Conservation (phyloP, 2,888 invertebrate species). For the Macrosiphum euphorbiae region DNA sequence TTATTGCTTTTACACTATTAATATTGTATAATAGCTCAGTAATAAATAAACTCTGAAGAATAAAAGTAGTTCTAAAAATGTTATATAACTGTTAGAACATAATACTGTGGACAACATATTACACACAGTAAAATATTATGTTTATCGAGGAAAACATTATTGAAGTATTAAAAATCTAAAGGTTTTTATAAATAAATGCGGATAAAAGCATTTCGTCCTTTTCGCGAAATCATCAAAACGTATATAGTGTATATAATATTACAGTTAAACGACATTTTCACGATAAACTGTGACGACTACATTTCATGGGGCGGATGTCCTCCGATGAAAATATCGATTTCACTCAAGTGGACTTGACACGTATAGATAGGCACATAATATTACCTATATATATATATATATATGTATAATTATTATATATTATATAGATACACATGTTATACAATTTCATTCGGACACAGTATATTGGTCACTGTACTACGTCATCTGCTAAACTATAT, state of each 20-base stretch:
- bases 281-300: not conserved
- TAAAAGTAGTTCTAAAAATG: not conserved
- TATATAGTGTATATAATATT: not conserved
- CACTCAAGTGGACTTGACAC: not conserved
- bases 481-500: not conserved
- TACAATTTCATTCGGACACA: not conserved
- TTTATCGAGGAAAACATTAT: not conserved
- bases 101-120: not conserved
- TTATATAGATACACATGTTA: not conserved
- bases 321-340: constrained; percentile 8
- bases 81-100: not conserved
- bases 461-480: not conserved
- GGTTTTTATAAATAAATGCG: not conserved
- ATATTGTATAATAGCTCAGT: not conserved
- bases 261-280: not conserved
- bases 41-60: not conserved
- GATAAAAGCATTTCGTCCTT: not conserved
- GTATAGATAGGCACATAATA: not conserved
- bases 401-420: not conserved
- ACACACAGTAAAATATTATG: not conserved
- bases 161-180: not conserved
- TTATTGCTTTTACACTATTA: not conserved
- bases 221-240: not conserved
- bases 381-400: not conserved
- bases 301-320: not conserved